Base-by-base conservation (phyloP, 2,113 vertebrate genomes). In the Larimichthys crocea region DNA sequence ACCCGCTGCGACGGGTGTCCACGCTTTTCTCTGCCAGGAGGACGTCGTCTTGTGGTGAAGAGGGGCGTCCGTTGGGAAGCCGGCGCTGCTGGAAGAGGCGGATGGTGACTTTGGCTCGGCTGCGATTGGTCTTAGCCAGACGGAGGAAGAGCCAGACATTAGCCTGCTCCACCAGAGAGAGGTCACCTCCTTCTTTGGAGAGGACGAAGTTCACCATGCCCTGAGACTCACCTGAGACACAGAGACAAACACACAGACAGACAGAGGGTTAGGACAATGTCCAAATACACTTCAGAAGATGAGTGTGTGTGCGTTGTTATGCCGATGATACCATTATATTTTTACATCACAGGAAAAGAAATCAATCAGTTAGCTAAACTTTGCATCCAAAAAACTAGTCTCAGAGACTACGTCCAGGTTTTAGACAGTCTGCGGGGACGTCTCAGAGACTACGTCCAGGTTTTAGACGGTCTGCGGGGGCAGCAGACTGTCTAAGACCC, bases 121-220 rank as follows among this genome's bases (percentile, higher is more conserved):
- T 99, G 72, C 97, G 96, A 88, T 98, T 98, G 82, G 96, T 94
- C 92, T 99, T 99, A 14, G 97, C 95, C 84, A 99, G 90, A 82
- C 97, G 97, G 4, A 99, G 94, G 85, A 99, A 99, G 74, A 99
- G 95, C 98, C 98, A 99, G 64, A 99, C 93, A 82, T 99, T 97
- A 16, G 98, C 98, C 50, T 97, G 97, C 62, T 97, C 96, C 92
- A 99, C 97, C 86, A 98, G 92, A 0, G 97, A 96, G 24, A 97
- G 92, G 42, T 97, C 96, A 3, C 96, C 95, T 11, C 97, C 96
- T 87, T 99, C 97, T 92, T 96, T 97, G 66, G 98, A 98, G 83
- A 99, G 96, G 83, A 97, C 96, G 84, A 99, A 99, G 92, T 96
- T 96, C 84, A 99, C 95, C 15, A 88, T 88, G 2, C 93, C 95